Evolutionary conservation across 2,797 vertebrate species (phyloP).

Genomic region (Benthosema pterotum): DNA sequence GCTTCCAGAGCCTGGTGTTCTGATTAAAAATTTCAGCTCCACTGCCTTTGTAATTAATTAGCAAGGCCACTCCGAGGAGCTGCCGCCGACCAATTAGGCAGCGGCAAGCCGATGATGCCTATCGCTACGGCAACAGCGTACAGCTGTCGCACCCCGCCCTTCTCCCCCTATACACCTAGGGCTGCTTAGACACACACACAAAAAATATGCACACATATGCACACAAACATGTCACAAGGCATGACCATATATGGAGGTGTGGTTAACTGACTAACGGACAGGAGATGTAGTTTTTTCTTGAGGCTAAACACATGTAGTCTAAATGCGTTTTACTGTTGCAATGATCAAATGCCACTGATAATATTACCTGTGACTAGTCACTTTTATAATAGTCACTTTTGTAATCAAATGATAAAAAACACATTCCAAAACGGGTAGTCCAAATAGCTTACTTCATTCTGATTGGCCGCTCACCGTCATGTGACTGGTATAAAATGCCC

Average conservation of each 20-base stretch:
- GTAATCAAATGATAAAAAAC: no score
- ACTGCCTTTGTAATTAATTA: conserved; percentile 85
- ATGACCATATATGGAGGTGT: no score
- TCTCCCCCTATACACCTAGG: conserved; percentile 32
- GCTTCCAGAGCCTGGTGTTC: conserved; percentile 71
- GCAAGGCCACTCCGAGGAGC: conserved; percentile 78
- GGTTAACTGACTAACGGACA: no score
- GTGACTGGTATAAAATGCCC: no score
- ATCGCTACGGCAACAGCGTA: conserved; percentile 72
- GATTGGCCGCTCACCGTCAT: no score
- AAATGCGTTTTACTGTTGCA: no score
- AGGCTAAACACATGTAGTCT: no score
- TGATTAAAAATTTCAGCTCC: conserved; percentile 86
- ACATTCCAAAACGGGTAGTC: no score
- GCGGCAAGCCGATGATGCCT: conserved; percentile 78
- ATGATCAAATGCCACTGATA: background rate
- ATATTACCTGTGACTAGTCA: no score
- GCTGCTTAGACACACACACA: conserved; percentile 42
- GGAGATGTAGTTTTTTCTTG: no score
- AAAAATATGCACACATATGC: background rate
- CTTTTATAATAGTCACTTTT: no score
- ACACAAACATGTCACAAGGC: conserved; percentile 1
- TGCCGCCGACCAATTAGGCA: conserved; percentile 79
- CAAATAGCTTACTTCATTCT: no score
- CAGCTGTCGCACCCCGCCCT: conserved; percentile 72